Evolutionary conservation across 2,797 vertebrate species (phyloP), one percentile per base, ranked within the genome.

Genomic region (Myotis vivesi): DNA sequence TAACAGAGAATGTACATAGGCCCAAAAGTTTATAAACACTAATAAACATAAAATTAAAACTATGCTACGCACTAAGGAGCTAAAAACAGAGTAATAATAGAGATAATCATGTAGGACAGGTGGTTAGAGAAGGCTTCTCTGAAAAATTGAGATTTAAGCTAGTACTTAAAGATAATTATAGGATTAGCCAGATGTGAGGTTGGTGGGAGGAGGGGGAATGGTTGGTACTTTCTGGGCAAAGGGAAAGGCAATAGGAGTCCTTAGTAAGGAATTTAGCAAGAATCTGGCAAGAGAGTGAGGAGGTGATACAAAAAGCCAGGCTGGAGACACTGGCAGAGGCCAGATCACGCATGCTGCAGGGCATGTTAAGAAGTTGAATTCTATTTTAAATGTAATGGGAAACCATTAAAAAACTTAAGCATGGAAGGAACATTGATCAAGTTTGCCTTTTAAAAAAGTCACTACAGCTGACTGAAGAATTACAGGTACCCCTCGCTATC

Each of bases 81-180:
- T 92, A 77, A 88, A 71, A 88, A 83, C 10, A 82, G 15, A 9
- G 19, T 75, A 89, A 41, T 22, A 66, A 25, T 3, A 88, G n/a
- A 72, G 44, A 28, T 10, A 73, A 82, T 22, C 33, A 38, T 13
- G 23, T 81, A 49, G 13, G 49, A 51, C 12, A 68, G 28, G 68
- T 85, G 33, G 30, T 72, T 51, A 68, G 49, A 59, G 28, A 80
- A 73, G 49, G 41, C 49, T 81, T 86, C 75, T 81, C 81, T 68
- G 57, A 87, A 44, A 80, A 86, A 86, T 1, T 17, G 20, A n/a
- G 44, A 76, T 46, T 69, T 19, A 53, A 25, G 44, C 49, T 68
- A 89, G 83, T 22, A 41, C 22, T 68, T 83, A 49, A 82, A 71
- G 62, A 84, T 66, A 93, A 82, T 82, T 87, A 87, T 86, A 36